Conservation (phyloP, 2,113 vertebrate species). For the Toxotes jaculatrix region DNA sequence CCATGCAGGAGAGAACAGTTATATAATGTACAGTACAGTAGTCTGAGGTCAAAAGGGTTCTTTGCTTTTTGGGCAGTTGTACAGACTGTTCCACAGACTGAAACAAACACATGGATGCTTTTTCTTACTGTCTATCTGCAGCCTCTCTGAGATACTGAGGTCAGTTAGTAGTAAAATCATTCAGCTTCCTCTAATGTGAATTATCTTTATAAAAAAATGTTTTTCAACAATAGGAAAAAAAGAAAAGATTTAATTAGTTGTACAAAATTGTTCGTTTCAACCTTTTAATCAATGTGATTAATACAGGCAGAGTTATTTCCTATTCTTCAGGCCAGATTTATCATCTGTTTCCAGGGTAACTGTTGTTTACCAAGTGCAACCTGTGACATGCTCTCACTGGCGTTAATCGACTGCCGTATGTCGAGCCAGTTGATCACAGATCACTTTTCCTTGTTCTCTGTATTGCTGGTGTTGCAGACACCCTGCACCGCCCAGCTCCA, state of each 20-base stretch:
- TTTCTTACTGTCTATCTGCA: background rate
- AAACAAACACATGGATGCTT: background rate
- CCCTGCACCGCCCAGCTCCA: background rate
- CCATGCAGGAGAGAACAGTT: slow-evolving; percentile 12
- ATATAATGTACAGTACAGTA: slow-evolving; percentile 19
- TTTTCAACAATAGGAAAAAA: too few species aligned
- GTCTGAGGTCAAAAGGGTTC: slow-evolving; percentile 11
- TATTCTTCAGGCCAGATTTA: background rate
- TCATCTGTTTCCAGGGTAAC: background rate
- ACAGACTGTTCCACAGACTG: too few species aligned
- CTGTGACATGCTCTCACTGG: background rate
- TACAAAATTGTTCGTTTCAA: too few species aligned
- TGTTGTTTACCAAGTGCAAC: background rate
- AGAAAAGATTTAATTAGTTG: too few species aligned
- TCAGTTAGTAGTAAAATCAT: background rate
- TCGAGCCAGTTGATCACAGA: too few species aligned
- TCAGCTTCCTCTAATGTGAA: background rate
- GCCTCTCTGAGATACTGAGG: background rate
- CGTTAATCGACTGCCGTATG: background rate
- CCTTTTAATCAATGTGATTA: too few species aligned
- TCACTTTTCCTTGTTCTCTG: background rate
- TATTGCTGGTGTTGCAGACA: background rate
- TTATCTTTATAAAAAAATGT: background rate
- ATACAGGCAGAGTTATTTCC: too few species aligned
- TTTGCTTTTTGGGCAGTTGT: background rate